Conservation (phyloP, 2,113 vertebrate species). For the Sigmodon hispidus region DNA sequence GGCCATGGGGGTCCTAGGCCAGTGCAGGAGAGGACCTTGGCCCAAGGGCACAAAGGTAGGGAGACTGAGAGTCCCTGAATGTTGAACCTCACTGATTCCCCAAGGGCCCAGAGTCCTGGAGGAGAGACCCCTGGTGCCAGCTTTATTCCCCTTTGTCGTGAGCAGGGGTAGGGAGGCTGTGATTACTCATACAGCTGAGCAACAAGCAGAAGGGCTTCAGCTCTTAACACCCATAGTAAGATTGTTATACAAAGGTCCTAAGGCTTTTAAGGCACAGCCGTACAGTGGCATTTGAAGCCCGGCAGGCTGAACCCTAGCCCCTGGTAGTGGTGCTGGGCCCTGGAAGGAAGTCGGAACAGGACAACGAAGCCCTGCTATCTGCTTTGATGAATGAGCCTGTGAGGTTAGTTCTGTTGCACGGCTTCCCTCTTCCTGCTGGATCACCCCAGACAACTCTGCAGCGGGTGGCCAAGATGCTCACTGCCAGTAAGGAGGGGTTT, state of each 20-base stretch:
- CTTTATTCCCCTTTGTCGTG: background rate
- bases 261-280: background rate
- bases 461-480: background rate
- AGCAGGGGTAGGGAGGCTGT: fast-evolving
- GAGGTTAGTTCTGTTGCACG: no score
- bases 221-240: background rate
- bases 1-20: background rate
- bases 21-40: fast-evolving
- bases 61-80: background rate
- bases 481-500: background rate
- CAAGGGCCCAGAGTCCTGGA: background rate
- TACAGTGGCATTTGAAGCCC: background rate
- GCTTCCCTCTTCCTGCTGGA: background rate
- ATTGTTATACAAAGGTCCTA: background rate
- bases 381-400: no score
- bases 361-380: background rate
- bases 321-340: background rate
- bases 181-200: fast-evolving
- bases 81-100: background rate
- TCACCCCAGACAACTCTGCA: no score
- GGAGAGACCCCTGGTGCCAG: background rate
- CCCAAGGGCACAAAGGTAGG: background rate
- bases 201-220: fast-evolving
- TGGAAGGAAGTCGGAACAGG: background rate
- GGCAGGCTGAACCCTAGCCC: background rate